Percentiles rank a stretch among this genome's conserved stretches.
phyloP scores from a whole-genome alignment of 2,797 vertebrate species.

The Aselliscus stoliczkanus region DNA sequence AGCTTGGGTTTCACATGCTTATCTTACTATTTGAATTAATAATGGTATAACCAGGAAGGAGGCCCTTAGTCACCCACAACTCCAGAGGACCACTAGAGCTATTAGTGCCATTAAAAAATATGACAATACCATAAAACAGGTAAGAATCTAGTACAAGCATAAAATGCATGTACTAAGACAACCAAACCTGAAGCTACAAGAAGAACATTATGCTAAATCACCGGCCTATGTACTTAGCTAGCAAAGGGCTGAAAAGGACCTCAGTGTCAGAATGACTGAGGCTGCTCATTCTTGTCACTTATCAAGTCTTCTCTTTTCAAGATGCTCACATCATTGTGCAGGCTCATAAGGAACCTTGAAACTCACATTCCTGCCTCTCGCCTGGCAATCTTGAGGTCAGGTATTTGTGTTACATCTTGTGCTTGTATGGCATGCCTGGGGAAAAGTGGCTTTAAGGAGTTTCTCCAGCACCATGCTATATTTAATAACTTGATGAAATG shows the following conservation, averaged over 20 bases:
- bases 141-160: neutral
- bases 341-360: neutral
- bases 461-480: neutral
- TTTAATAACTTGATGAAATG: neutral
- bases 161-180: neutral
- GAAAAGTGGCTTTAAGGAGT: neutral
- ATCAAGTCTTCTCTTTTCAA: conserved; percentile 14
- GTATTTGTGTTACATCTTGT: neutral
- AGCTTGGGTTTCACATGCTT: neutral
- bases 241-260: neutral
- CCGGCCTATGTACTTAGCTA: conserved; percentile 49
- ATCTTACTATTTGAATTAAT: neutral
- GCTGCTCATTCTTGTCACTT: neutral
- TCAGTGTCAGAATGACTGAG: neutral
- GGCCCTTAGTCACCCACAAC: neutral
- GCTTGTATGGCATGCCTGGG: neutral
- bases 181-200: neutral
- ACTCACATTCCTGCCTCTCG: conserved; percentile 23
- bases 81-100: neutral
- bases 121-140: neutral
- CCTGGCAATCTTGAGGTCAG: neutral
- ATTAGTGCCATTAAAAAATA: neutral
- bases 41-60: neutral
- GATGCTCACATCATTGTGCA: accelerated
- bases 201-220: neutral